Conservation (phyloP, 2,888 invertebrate species). For the Euzophera pinguis region DNA sequence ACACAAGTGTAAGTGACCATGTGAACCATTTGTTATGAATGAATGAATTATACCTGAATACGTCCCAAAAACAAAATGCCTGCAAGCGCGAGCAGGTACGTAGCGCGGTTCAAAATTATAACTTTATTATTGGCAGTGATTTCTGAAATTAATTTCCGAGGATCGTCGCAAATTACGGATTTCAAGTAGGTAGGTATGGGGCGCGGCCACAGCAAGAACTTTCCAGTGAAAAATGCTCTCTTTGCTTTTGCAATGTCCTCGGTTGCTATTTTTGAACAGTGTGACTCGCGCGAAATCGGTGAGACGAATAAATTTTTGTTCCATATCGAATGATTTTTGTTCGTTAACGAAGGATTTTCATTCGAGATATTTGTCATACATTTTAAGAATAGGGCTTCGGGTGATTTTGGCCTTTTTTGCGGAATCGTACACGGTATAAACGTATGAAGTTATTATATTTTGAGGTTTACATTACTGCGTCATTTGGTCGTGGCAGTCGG, state of each 20-base stretch:
- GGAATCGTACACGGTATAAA: neutral
- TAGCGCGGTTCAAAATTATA: conserved; percentile 71
- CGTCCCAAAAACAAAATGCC: conserved; percentile 42
- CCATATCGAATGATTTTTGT: too few species aligned
- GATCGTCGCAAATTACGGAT: conserved; percentile 66
- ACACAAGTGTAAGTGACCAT: too few species aligned
- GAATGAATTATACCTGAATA: conserved; percentile 33
- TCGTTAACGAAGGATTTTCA: too few species aligned
- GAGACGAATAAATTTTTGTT: too few species aligned
- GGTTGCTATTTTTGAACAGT: too few species aligned
- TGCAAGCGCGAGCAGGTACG: conserved; percentile 52
- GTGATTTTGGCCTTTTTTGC: conserved; percentile 12
- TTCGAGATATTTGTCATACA: too few species aligned
- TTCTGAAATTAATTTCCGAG: conserved; percentile 75
- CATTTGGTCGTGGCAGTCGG: too few species aligned
- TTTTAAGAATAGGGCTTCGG: too few species aligned
- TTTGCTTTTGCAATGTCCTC: conserved; percentile 10
- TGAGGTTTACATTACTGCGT: too few species aligned
- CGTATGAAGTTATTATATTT: too few species aligned
- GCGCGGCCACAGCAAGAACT: conserved; percentile 10
- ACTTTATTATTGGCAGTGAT: conserved; percentile 73
- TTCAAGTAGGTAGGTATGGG: conserved; percentile 15
- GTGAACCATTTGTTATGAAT: too few species aligned
- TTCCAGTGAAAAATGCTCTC: conserved; percentile 13
- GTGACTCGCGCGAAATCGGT: too few species aligned